phyloP scores from a whole-genome alignment of 2,888 invertebrate species.

The Drosophila helvetica region DNA sequence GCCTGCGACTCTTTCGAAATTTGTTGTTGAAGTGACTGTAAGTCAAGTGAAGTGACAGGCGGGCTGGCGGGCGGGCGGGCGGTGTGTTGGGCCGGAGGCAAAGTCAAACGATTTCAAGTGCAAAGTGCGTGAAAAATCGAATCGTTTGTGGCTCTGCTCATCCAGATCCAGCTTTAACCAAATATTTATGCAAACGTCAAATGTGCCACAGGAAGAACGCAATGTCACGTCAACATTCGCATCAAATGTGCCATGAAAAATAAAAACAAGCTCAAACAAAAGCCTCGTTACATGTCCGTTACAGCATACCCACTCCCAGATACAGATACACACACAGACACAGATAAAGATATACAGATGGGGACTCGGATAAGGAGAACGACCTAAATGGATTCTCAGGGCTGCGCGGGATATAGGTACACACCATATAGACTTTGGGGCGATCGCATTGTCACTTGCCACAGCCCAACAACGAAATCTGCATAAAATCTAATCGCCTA shows the following conservation, averaged over 20 bases:
- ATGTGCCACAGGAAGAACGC: constrained; percentile 72
- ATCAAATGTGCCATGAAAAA: constrained; percentile 54
- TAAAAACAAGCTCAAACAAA: constrained; percentile 58
- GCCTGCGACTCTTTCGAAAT: constrained; percentile 34
- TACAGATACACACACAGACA: constrained; percentile 5
- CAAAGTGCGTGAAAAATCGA: constrained; percentile 69
- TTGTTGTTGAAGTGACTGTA: constrained; percentile 11
- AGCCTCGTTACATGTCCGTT: constrained; percentile 35
- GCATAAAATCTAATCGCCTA: constrained; percentile 32
- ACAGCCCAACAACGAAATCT: constrained; percentile 23
- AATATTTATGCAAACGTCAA: constrained; percentile 70
- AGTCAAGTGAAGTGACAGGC: constrained; percentile 5
- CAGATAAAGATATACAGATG: constrained; percentile 17
- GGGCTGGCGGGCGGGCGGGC: no score
- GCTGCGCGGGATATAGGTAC: constrained; percentile 1
- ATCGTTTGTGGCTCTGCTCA: constrained; percentile 37
- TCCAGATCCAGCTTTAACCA: constrained; percentile 55
- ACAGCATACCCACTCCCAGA: constrained; percentile 2
- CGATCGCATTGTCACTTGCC: constrained; percentile 39
- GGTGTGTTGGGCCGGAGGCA: no score
- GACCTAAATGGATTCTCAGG: constrained; percentile 30
- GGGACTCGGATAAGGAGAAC: constrained; percentile 17
- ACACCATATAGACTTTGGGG: constrained; percentile 25
- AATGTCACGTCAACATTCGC: constrained; percentile 65
- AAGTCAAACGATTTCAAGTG: constrained; percentile 48